These are phyloP conservation scores for Hyposoter didymator DNA, from an alignment of 2,888 invertebrate species.

Conservation along the genomic window DNA sequence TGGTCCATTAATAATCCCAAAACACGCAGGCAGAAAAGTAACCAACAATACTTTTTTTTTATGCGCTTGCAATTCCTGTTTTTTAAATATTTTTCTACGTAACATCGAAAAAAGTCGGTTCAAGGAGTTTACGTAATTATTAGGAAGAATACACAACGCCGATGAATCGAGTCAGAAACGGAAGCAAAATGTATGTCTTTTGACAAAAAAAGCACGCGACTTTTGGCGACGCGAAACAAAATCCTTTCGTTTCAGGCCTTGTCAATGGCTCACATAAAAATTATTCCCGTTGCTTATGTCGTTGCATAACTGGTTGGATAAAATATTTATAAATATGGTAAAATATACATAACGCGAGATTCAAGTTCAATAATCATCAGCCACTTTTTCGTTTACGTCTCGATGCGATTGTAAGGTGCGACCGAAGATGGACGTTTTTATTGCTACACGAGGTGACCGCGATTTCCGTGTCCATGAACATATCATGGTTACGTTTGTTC, in stretches of 20 bases:
- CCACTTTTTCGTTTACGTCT: constrained; percentile 14
- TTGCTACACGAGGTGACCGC: neutral
- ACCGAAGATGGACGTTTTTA: neutral
- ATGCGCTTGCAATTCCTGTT: neutral
- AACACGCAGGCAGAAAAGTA: neutral
- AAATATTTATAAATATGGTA: constrained; percentile 17
- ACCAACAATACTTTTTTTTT: neutral
- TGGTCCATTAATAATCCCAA: neutral
- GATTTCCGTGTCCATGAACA: constrained; percentile 16
- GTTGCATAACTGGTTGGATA: constrained; percentile 18
- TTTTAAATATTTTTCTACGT: neutral
- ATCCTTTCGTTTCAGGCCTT: neutral
- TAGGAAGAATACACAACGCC: neutral
- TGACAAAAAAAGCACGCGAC: neutral
- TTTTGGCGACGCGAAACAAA: neutral
- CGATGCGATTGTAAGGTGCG: neutral
- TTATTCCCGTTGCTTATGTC: constrained; percentile 9
- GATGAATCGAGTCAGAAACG: neutral
- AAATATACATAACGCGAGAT: constrained; percentile 13
- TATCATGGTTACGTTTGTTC: neutral
- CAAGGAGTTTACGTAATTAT: neutral
- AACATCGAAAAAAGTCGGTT: neutral
- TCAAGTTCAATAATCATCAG: constrained; percentile 45
- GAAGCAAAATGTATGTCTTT: constrained; percentile 6
- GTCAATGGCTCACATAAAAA: constrained; percentile 2